phyloP scores from a whole-genome alignment of 2,888 invertebrate species.

The Dione juno region DNA sequence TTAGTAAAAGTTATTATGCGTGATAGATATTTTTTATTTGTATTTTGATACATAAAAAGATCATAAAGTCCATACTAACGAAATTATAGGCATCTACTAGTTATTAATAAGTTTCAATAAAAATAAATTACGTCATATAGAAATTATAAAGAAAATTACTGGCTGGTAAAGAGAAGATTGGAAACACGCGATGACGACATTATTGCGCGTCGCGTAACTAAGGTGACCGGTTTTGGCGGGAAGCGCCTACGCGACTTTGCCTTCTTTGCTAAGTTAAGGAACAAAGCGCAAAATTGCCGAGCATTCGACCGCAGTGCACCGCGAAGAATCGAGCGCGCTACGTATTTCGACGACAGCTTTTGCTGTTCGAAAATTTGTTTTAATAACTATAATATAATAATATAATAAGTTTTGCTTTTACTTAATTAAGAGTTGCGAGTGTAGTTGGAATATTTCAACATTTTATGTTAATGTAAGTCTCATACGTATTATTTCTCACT shows the following conservation, averaged over 20 bases:
- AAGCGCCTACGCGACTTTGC: conserved; percentile 65
- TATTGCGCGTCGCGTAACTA: conserved; percentile 63
- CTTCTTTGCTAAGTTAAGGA: conserved; percentile 47
- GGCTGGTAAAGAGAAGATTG: conserved; percentile 33
- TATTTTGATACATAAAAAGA: too few relatives aligned
- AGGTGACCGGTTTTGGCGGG: conserved; percentile 78
- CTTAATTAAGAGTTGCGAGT: conserved; percentile 4
- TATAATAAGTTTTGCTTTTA: conserved; percentile 2
- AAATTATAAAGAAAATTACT: conserved; percentile 32
- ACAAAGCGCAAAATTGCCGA: conserved; percentile 47
- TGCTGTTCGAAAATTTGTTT: conserved; percentile 70
- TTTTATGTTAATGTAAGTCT: conserved; percentile 22
- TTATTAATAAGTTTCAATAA: neutral
- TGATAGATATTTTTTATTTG: too few relatives aligned
- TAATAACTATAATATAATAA: conserved; percentile 21
- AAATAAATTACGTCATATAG: conserved; percentile 15
- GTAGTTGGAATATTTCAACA: neutral
- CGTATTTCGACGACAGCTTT: conserved; percentile 71
- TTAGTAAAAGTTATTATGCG: too few relatives aligned
- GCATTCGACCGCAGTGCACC: conserved; percentile 81
- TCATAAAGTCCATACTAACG: too few relatives aligned
- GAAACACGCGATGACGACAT: conserved; percentile 51
- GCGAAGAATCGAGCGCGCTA: conserved; percentile 72
- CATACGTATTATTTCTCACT: neutral
- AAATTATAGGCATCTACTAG: too few relatives aligned